Evolutionary conservation across 2,113 vertebrate genomes (phyloP).

Genomic region (Manacus vitellinus): DNA sequence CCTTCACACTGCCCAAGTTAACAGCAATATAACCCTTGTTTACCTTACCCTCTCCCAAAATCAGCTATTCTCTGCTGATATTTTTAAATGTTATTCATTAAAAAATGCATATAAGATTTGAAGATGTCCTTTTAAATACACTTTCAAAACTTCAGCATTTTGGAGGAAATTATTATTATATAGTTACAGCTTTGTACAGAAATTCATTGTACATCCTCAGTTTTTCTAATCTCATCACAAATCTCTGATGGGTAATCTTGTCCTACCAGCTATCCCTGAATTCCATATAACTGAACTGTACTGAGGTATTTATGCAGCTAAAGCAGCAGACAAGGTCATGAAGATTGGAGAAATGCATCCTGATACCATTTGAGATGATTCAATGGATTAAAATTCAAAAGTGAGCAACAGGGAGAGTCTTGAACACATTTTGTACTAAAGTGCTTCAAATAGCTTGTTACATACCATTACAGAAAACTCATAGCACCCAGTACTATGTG

Average conservation of each 20-base stretch:
- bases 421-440: background rate
- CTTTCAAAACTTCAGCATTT: background rate
- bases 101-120: background rate
- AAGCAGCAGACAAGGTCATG: background rate
- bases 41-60: background rate
- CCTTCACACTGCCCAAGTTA: rapidly evolving
- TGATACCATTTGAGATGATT: background rate
- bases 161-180: background rate
- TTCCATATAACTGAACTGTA: background rate
- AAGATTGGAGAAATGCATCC: background rate
- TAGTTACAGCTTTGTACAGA: background rate
- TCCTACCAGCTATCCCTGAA: background rate
- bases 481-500: background rate
- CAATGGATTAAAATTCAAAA: background rate
- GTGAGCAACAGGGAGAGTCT: background rate
- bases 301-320: background rate
- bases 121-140: background rate
- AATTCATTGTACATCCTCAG: background rate
- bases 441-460: background rate
- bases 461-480: background rate
- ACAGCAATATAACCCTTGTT: background rate
- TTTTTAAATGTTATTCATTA: background rate
- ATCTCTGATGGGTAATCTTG: background rate
- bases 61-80: background rate
- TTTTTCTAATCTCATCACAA: background rate